A percentile compares a stretch with the other conserved stretches of the same genome.
phyloP scores from a whole-genome alignment of 2,888 invertebrate species.

The Diadegma fenestrale region DNA sequence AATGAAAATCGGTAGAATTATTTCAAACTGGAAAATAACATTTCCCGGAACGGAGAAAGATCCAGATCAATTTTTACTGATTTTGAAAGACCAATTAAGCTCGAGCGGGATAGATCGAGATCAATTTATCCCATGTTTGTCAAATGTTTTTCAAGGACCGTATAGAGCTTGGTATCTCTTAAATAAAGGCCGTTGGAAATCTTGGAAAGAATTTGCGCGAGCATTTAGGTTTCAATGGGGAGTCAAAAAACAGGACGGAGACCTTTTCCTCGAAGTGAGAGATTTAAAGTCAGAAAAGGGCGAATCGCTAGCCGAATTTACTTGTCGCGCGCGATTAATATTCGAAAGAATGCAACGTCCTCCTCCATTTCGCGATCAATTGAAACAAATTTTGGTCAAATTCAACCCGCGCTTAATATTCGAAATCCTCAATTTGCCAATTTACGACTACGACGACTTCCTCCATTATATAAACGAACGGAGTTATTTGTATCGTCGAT shows the following conservation, averaged over 20 bases:
- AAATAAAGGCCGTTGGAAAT: slow-evolving; percentile 49
- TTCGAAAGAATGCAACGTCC: slow-evolving; percentile 61
- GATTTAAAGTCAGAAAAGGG: slow-evolving; percentile 54
- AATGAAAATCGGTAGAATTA: slow-evolving; percentile 59
- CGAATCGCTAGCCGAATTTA: slow-evolving; percentile 59
- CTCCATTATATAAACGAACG: slow-evolving; percentile 52
- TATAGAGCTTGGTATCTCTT: slow-evolving; percentile 63
- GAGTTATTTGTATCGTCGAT: slow-evolving; percentile 45
- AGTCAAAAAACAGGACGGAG: slow-evolving; percentile 30
- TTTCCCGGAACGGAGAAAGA: slow-evolving; percentile 60
- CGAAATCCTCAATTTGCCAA: slow-evolving; percentile 44
- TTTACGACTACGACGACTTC: slow-evolving; percentile 40
- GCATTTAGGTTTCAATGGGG: slow-evolving; percentile 62
- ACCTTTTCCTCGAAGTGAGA: slow-evolving; percentile 18
- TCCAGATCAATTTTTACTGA: slow-evolving; percentile 60
- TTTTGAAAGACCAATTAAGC: slow-evolving; percentile 44
- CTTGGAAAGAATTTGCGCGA: slow-evolving; percentile 27
- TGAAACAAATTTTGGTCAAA: slow-evolving; percentile 45
- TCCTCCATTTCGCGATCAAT: slow-evolving; percentile 50
- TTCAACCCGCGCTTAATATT: slow-evolving; percentile 49
- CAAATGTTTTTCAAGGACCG: slow-evolving; percentile 61
- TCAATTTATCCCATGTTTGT: slow-evolving; percentile 58
- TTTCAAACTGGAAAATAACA: slow-evolving; percentile 58
- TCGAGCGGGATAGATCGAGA: slow-evolving; percentile 34
- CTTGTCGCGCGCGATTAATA: slow-evolving; percentile 54